Evolutionary conservation across 2,113 vertebrate genomes (phyloP), one percentile per base, ranked within the genome.

Genomic region (Dermatemys mawii): DNA sequence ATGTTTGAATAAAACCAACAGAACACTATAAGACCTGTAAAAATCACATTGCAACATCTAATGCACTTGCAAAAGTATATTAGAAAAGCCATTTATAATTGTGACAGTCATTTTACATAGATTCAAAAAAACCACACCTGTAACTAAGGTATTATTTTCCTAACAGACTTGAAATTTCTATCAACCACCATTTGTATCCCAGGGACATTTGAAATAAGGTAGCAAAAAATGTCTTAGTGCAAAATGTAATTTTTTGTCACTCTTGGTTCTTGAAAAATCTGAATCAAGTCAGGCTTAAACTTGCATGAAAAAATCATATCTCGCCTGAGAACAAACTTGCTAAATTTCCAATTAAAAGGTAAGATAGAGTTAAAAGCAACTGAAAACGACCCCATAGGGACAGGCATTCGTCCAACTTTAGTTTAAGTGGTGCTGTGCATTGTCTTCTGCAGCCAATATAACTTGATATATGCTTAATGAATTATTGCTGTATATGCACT

Each of bases 341-440:
- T 90, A 32, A 32, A 73, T 90, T 95, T 57, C 86, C 87, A 60
- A 75, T 14, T 55, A 91, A 93, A 93, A 93, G 87, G n/a, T 83
- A 57, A 88, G 91, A 10, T 19, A 90, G 55, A 88, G 2, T 46
- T 46, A 83, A 35, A 92, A 41, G 84, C 60, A 83, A 83, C 53
- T 85, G 88, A 93, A 94, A 93, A 76, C 80, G 1, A 3, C 88
- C 60, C 87, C 81, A 57, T 67, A 94, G 53, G 88, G 93, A 88
- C 57, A n/a, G n/a, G n/a, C n/a, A 27, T 92, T 92, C 91, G 50
- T 90, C 57, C 53, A 79, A 50, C 54, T 93, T 95, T 92, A 90
- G 76, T 57, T 27, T 22, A 79, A 35, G 3, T 21, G 35, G 88
- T 89, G 32, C 60, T 87, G 92, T 85, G 75, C 79, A 78, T 55